Evolutionary conservation across 2,888 invertebrate genomes (phyloP), one percentile per base, ranked within the genome.

Genomic region (Morpho achilles): DNA sequence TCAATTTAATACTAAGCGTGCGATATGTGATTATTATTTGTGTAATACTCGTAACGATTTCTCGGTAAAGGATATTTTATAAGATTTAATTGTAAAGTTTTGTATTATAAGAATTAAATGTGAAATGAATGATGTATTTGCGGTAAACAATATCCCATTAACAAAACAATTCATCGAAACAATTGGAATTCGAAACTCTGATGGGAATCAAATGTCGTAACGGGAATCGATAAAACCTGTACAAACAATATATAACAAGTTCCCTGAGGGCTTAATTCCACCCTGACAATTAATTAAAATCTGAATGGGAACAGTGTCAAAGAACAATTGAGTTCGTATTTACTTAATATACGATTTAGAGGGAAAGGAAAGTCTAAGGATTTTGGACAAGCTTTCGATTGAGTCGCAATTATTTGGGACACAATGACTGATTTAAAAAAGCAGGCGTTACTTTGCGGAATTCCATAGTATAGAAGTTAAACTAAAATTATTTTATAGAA

Each of bases 241-340:
- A 81, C 73, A 82, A 84, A 84, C 82, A 84, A 80, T 80, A 77
- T 77, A 79, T 76, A 75, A 80, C 79, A 84, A 83, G 75, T 84
- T 80, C 69, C 70, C 70, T 69, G 77, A 82, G 76, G 76, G 80
- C 78, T 83, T 82, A 80, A 80, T 81, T 84, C 78, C 80, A 82
- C 73, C 71, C 76, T 79, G 79, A 81, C 83, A 83, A 84, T 84
- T 84, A 84, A 84, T 83, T 83, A 83, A 77, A 82, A 79, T 71
- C 73, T 74, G 77, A 82, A 82, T 80, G 70, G 75, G 75, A 68
- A 76, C 72, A 76, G 74, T 63, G 64, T 61, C 74, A 77, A 73
- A 74, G 75, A 72, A 79, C 75, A 76, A 76, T 75, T 73, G 72
- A 73, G 54, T 72, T 72, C 64, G 72, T 80, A 79, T 80, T 76